Conservation (phyloP, 2,113 vertebrate species). For the Bubalus kerabau region DNA sequence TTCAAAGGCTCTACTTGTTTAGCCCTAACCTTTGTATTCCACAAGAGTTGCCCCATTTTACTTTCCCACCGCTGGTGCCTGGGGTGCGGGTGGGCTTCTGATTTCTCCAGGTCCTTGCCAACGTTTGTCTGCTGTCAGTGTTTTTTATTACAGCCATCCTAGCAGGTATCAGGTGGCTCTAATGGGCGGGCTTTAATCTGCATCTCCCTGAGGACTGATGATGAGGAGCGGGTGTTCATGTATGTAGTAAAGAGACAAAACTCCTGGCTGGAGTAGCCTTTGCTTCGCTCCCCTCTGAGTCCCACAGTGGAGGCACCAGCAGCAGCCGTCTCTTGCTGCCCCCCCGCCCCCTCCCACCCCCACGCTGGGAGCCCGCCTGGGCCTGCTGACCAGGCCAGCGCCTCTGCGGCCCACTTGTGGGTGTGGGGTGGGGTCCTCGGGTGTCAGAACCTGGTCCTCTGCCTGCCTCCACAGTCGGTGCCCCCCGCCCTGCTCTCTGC, state of each 20-base stretch:
- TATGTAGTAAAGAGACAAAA: neutral
- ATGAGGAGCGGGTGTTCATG: neutral
- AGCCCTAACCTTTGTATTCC: neutral
- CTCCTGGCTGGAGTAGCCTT: neutral
- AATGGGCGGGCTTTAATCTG: neutral
- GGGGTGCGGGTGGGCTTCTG: neutral
- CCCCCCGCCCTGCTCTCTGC: accelerated
- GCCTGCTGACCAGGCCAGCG: neutral
- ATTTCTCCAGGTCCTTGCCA: accelerated
- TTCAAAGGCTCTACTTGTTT: neutral
- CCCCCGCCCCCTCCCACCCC: neutral
- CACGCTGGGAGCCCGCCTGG: neutral
- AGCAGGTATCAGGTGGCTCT: neutral
- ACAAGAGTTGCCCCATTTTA: neutral
- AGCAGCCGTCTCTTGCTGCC: neutral
- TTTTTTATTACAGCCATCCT: too few relatives aligned
- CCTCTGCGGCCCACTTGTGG: too few relatives aligned
- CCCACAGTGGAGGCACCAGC: neutral
- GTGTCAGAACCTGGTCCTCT: neutral
- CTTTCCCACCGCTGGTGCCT: accelerated
- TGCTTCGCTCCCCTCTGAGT: neutral
- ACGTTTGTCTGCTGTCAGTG: neutral
- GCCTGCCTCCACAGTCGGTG: accelerated
- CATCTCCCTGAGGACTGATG: accelerated
- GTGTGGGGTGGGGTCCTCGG: too few relatives aligned